Conservation (phyloP, 2,888 invertebrate genomes). For the Allolobophora icterica region DNA sequence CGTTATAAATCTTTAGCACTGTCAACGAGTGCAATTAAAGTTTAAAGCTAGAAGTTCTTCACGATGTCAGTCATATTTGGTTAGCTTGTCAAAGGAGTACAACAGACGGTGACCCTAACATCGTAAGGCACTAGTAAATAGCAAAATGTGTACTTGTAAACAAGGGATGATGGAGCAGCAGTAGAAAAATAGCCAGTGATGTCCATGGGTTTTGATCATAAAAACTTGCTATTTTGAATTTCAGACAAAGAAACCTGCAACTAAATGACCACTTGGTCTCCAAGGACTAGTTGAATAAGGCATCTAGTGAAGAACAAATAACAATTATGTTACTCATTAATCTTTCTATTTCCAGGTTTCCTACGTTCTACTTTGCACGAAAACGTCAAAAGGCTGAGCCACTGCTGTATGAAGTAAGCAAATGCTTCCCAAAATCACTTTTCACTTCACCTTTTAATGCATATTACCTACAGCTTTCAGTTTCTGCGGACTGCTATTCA, state of each 20-base stretch:
- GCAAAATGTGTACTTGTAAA: neutral
- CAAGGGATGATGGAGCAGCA: neutral
- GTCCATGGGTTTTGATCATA: neutral
- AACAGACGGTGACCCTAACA: no score
- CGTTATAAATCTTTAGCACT: no score
- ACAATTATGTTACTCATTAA: neutral
- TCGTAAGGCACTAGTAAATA: no score
- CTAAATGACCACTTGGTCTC: neutral
- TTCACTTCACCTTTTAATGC: neutral
- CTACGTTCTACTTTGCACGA: slow-evolving; percentile 6
- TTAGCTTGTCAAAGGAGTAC: no score
- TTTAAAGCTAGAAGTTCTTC: no score
- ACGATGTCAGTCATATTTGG: no score
- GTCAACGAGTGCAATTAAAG: no score
- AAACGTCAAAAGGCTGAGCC: neutral
- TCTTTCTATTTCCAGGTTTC: neutral
- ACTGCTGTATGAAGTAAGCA: neutral
- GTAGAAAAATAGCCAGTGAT: neutral
- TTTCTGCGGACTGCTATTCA: neutral
- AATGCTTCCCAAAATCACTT: neutral
- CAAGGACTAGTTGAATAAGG: no score
- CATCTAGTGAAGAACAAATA: neutral
- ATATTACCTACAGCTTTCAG: neutral
- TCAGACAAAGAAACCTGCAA: neutral
- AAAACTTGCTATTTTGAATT: neutral